These are phyloP conservation scores for Zosterops hypoxanthus DNA, from an alignment of 2,113 vertebrate genomes.

Conservation along the genomic window DNA sequence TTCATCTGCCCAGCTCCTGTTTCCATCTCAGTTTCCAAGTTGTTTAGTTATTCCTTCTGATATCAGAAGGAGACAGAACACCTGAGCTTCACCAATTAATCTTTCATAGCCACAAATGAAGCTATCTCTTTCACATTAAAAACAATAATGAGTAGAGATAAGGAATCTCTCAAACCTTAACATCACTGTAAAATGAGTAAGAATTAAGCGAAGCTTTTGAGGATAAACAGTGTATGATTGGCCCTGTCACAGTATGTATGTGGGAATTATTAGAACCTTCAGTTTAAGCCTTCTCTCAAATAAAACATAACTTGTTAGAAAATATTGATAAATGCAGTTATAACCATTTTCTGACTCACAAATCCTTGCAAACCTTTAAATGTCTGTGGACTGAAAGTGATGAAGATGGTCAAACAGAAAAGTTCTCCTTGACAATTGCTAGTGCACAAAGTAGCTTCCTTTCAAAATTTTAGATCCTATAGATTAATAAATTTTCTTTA, in stretches of 20 bases:
- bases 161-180: slow-evolving; percentile 50
- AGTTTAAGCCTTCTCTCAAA: background rate
- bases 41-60: slow-evolving; percentile 82
- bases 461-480: background rate
- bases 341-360: background rate
- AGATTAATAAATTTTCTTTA: background rate
- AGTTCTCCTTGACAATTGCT: background rate
- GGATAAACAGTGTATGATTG: background rate
- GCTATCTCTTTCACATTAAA: slow-evolving; percentile 61
- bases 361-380: background rate
- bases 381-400: background rate
- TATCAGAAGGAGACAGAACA: slow-evolving; percentile 74
- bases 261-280: background rate
- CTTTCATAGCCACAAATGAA: slow-evolving; percentile 85
- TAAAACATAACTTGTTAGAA: background rate
- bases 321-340: background rate
- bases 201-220: background rate
- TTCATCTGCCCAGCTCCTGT: slow-evolving; percentile 80
- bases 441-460: background rate
- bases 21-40: slow-evolving; percentile 82
- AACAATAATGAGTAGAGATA: slow-evolving; percentile 66
- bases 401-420: background rate
- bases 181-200: background rate
- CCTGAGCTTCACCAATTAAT: slow-evolving; percentile 84
- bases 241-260: background rate